Conservation (phyloP, 2,888 invertebrate species). For the Drosophila fulvimacula region DNA sequence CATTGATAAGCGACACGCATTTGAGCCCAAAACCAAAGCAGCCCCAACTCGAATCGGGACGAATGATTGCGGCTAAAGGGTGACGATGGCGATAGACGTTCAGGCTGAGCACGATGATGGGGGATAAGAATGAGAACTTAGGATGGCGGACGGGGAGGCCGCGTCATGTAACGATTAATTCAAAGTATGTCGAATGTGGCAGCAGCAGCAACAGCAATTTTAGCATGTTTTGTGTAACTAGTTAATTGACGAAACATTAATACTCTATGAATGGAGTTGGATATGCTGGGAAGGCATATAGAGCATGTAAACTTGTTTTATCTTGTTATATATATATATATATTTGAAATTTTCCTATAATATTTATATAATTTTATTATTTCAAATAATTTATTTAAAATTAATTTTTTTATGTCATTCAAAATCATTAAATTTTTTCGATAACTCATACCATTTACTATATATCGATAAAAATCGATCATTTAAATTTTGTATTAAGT, state of each 20-base stretch:
- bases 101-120: constrained; percentile 2
- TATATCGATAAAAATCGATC: too few species aligned
- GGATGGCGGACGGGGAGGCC: constrained; percentile 22
- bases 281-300: too few species aligned
- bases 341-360: too few species aligned
- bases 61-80: constrained; percentile 35
- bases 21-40: constrained; percentile 29
- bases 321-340: too few species aligned
- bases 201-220: constrained; percentile 14
- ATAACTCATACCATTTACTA: too few species aligned
- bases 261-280: too few species aligned
- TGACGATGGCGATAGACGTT: constrained; percentile 24
- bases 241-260: background rate
- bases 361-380: too few species aligned
- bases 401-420: too few species aligned
- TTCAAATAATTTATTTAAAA: too few species aligned
- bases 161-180: constrained; percentile 59
- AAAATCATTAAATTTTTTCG: too few species aligned
- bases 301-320: too few species aligned
- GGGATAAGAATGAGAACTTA: background rate
- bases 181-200: constrained; percentile 27
- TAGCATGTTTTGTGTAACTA: background rate
- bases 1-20: constrained; percentile 70
- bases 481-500: too few species aligned
- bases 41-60: constrained; percentile 22